phyloP scores from a whole-genome alignment of 2,113 vertebrate species.

The Genyomyrus donnyi region DNA sequence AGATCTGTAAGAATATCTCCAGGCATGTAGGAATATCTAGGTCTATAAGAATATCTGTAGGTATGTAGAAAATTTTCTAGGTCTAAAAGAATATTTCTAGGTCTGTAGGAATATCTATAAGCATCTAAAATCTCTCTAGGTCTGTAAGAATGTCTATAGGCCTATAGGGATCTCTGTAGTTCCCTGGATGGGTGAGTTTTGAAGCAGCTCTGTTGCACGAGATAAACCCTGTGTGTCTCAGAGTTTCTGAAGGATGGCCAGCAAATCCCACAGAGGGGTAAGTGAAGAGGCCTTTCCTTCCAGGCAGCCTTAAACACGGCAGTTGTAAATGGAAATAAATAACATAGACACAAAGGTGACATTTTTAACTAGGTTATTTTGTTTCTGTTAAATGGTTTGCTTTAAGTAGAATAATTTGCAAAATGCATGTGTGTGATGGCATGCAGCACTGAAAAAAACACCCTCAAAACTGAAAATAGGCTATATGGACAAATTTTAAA shows the following conservation, averaged over 20 bases:
- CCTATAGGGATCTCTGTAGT: neutral
- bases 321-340: constrained; percentile 1
- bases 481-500: neutral
- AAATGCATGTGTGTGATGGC: neutral
- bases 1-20: neutral
- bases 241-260: neutral
- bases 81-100: neutral
- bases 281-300: neutral
- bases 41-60: neutral
- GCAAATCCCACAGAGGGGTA: neutral
- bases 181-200: neutral
- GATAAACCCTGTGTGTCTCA: neutral
- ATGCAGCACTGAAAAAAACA: neutral
- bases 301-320: neutral
- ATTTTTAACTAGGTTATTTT: neutral
- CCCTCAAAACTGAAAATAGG: neutral
- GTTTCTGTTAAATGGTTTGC: neutral
- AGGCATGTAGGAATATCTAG: neutral
- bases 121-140: neutral
- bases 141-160: neutral
- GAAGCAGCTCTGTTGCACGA: neutral
- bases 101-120: neutral
- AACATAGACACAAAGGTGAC: neutral
- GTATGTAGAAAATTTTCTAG: neutral
- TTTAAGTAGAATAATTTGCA: neutral